These are phyloP conservation scores for Latrodectus geometricus DNA, from an alignment of 1,140 invertebrate species.

Conservation along the genomic window DNA sequence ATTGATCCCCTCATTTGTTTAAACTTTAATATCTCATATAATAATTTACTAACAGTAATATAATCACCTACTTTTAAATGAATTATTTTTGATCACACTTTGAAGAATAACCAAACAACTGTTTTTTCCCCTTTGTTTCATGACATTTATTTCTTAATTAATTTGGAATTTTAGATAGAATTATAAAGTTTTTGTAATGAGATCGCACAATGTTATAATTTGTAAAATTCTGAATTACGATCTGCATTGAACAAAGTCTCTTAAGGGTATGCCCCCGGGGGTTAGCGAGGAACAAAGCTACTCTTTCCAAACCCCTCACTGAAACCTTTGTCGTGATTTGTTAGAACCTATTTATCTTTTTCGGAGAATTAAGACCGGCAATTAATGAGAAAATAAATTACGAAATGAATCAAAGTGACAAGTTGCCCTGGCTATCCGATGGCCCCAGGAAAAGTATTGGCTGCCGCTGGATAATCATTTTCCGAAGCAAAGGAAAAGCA, in stretches of 20 bases:
- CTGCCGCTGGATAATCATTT: slow-evolving; percentile 45
- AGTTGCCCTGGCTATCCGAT: slow-evolving; percentile 46
- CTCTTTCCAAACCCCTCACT: slow-evolving; percentile 53
- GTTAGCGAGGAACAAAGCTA: slow-evolving; percentile 37
- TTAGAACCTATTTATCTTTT: slow-evolving; percentile 61
- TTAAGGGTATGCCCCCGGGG: slow-evolving; percentile 21
- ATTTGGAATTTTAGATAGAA: too few relatives aligned
- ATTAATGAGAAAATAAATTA: slow-evolving; percentile 62
- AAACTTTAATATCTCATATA: too few relatives aligned
- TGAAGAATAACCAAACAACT: too few relatives aligned
- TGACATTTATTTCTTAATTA: too few relatives aligned
- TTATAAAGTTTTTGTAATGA: too few relatives aligned
- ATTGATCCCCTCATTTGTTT: too few relatives aligned
- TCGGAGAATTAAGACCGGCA: slow-evolving; percentile 60
- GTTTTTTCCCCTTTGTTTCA: too few relatives aligned
- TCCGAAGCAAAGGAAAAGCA: slow-evolving; percentile 57
- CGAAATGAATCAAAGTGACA: slow-evolving; percentile 60
- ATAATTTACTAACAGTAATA: too few relatives aligned
- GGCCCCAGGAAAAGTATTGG: slow-evolving; percentile 56
- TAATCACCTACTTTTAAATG: too few relatives aligned
- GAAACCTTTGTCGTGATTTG: slow-evolving; percentile 58
- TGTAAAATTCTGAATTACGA: neutral
- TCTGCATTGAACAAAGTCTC: neutral
- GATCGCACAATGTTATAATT: too few relatives aligned
- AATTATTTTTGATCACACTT: too few relatives aligned